Evolutionary conservation across 2,888 invertebrate species (phyloP), one percentile per base, ranked within the genome.

Genomic region (Ennomos fuscantarius): DNA sequence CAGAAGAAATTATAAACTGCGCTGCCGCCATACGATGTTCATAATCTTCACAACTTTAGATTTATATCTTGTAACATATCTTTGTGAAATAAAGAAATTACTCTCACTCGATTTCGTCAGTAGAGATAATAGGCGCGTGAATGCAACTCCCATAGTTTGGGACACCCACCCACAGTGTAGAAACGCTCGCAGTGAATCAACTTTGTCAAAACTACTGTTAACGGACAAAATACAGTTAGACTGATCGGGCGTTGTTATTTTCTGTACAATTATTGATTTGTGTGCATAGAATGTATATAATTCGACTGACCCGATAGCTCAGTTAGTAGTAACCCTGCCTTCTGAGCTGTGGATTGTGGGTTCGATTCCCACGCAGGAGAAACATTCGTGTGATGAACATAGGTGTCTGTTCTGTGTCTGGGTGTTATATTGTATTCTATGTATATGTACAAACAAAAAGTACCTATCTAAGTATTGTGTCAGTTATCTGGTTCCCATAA

Each of bases 61-160:
- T 50, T 42, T 49, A 35, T 42, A 51, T 58, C 61, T 51, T 32
- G 57, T 59, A 44, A 53, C 48, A 34, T 52, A 57, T 52, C 57
- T 54, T 56, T 45, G 61, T 57, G 53, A 62, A 65, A 67, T 65
- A 56, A 54, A 65, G 60, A 67, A 56, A 67, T 65, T 65, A 65
- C 62, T 62, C 63, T 57, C 63, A 56, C 66, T 67, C 42, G 56
- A 59, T 66, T 63, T 62, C 57, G 62, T 62, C 62, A 58, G 56
- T 46, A 40, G 34, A 45, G 41, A 55, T 65, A 67, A 62, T 63
- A 62, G 47, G 51, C 44, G 45, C 49, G 58, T 47, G 60, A 56
- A 53, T 45, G 11, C 53, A 62, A 56, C 50, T 67, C 58, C 62
- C 60, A 52, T 53, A 56, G 47, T 56, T 60, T 60, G 40, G 45